Base-by-base conservation (phyloP, 2,888 invertebrate species). In the Lottia scabra region DNA sequence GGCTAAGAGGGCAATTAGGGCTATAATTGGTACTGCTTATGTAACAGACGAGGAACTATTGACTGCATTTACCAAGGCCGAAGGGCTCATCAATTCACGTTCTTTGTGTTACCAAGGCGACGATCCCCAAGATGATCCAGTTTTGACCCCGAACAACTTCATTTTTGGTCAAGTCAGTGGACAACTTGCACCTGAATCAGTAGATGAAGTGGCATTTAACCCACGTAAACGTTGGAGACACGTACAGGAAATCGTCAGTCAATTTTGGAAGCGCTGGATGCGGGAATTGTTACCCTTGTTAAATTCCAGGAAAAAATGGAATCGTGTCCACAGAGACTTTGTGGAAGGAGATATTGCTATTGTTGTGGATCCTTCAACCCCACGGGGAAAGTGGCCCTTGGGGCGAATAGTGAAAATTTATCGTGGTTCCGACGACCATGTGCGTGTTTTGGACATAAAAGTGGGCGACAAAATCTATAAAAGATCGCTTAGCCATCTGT, bases 41-140 rank as follows among this genome's bases (percentile, higher is more conserved):
- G 70, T 78, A 10, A 79, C 64, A n/a, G 77, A 80, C 48, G 78
- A 80, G 48, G 78, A 78, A 63, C 66, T 79, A 12, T 44, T 69
- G 15, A 79, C 77, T 1, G 78, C 76, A 13, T 74, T 79, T 30
- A 65, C 68, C 0, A 76, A 77, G n/a, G 79, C 74, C 30, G 81
- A 81, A 67, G 68, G 44, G 1, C 63, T 79, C 0, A 71, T 79
- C 3, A 81, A 78, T 44, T 67, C 69, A 13, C 16, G 78, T 27
- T 77, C 78, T 1, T 46, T 77, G 13, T 30, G 30, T 30, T 30
- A 30, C 6, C 30, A 30, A 6, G 30, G 30, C 6, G 30, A 30
- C 6, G 30, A 67, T 43, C 62, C 45, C 16, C 16, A 63, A 19
- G 67, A 71, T 62, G 62, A 56, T n/a, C 30, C 30, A 56, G 67